Conservation (phyloP, 2,888 invertebrate genomes). For the Dermolepida albohirtum region DNA sequence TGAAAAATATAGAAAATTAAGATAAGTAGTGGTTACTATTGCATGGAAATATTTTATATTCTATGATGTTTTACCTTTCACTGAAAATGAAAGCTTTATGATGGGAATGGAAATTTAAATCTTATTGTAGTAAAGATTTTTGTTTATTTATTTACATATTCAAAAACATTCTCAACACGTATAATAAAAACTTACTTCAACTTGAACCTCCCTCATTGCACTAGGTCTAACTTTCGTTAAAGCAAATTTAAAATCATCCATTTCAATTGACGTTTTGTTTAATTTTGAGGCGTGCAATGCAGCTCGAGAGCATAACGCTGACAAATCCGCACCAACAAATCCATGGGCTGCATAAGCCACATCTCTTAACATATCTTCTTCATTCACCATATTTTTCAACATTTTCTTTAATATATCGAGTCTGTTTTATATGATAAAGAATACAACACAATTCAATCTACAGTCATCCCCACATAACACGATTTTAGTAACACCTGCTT, state of each 20-base stretch:
- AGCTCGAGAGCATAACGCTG: slow-evolving; percentile 81
- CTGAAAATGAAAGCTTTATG: no score
- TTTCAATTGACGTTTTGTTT: slow-evolving; percentile 52
- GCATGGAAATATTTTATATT: no score
- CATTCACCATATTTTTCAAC: slow-evolving; percentile 68
- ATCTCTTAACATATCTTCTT: slow-evolving; percentile 69
- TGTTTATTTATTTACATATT: no score
- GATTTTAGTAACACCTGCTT: no score
- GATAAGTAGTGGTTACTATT: no score
- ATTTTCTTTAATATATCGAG: slow-evolving; percentile 77
- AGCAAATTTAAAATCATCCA: slow-evolving; percentile 73
- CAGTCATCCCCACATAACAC: background rate
- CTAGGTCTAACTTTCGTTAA: slow-evolving; percentile 82
- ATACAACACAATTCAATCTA: background rate
- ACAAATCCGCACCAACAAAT: slow-evolving; percentile 90
- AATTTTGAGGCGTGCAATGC: slow-evolving; percentile 72
- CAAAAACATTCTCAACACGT: no score
- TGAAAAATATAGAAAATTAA: no score
- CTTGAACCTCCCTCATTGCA: slow-evolving; percentile 89
- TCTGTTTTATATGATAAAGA: slow-evolving; percentile 57
- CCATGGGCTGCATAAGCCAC: slow-evolving; percentile 85
- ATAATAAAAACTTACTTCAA: slow-evolving; percentile 71
- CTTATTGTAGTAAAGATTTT: no score
- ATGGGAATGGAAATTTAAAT: no score
- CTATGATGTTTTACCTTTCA: no score